Evolutionary conservation across 1,140 invertebrate genomes (phyloP).

Genomic region (Lasaia peninsularis): DNA sequence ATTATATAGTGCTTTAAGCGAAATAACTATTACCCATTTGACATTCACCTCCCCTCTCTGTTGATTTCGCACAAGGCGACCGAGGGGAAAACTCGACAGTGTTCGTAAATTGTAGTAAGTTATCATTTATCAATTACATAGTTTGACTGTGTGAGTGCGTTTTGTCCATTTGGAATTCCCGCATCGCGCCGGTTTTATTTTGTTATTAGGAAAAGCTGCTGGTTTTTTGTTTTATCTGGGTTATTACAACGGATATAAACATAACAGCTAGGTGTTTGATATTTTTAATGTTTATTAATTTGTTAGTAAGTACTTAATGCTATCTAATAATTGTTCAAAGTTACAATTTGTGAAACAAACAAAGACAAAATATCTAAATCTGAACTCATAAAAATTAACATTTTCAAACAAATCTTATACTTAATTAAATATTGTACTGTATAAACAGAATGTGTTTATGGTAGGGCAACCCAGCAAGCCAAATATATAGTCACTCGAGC

Average conservation of each 20-base stretch:
- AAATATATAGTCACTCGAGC: too few species aligned
- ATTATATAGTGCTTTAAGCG: conserved; percentile 25
- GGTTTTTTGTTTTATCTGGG: conserved; percentile 29
- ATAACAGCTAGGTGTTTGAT: too few species aligned
- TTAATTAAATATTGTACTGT: too few species aligned
- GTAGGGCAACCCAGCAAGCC: too few species aligned
- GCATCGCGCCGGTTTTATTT: conserved; percentile 32
- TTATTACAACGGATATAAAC: conserved; percentile 26
- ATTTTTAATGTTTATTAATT: too few species aligned
- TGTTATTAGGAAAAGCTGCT: conserved; percentile 38
- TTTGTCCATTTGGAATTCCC: conserved; percentile 48
- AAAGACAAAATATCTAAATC: too few species aligned
- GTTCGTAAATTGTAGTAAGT: conserved; percentile 15
- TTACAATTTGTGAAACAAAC: too few species aligned
- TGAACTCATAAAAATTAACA: too few species aligned
- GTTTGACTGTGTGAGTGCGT: conserved; percentile 33
- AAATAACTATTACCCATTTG: conserved; percentile 22
- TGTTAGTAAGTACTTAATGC: too few species aligned
- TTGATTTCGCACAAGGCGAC: conserved; percentile 15
- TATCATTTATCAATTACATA: background rate
- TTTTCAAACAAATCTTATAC: too few species aligned
- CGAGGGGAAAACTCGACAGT: conserved; percentile 19
- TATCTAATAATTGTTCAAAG: too few species aligned
- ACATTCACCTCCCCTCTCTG: conserved; percentile 21
- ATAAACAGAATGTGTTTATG: too few species aligned